phyloP scores from a whole-genome alignment of 2,113 vertebrate genomes.

The Mohoua ochrocephala region DNA sequence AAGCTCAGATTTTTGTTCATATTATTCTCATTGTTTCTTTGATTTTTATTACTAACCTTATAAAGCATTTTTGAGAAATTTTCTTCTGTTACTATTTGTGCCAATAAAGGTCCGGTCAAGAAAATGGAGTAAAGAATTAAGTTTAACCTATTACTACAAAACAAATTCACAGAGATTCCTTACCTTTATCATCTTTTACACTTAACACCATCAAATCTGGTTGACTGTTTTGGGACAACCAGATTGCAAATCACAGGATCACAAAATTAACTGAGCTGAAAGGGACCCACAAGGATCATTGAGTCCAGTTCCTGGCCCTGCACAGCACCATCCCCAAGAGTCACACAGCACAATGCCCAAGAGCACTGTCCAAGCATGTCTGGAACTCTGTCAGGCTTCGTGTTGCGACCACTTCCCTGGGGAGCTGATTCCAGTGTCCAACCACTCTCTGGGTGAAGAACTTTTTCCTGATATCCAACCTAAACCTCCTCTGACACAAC shows the following conservation, averaged over 20 bases:
- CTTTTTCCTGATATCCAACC: background rate
- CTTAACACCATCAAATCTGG: background rate
- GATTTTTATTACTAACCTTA: background rate
- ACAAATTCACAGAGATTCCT: background rate
- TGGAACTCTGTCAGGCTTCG: background rate
- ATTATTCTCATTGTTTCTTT: background rate
- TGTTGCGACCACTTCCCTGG: background rate
- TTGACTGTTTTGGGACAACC: fast-evolving
- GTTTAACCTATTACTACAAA: background rate
- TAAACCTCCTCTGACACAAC: fast-evolving
- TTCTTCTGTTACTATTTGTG: background rate
- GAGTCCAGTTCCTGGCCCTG: background rate
- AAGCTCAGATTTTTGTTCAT: background rate
- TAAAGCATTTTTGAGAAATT: background rate
- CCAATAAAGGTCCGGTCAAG: background rate
- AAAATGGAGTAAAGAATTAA: background rate
- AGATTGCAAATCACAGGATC: background rate
- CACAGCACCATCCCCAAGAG: background rate
- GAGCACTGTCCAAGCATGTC: no score
- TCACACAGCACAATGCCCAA: fast-evolving
- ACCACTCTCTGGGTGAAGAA: fast-evolving
- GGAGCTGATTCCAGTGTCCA: background rate
- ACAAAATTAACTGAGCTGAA: background rate
- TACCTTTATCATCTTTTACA: background rate
- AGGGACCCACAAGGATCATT: background rate